Conservation (phyloP, 2,113 vertebrate genomes). For the Eublepharis macularius region DNA sequence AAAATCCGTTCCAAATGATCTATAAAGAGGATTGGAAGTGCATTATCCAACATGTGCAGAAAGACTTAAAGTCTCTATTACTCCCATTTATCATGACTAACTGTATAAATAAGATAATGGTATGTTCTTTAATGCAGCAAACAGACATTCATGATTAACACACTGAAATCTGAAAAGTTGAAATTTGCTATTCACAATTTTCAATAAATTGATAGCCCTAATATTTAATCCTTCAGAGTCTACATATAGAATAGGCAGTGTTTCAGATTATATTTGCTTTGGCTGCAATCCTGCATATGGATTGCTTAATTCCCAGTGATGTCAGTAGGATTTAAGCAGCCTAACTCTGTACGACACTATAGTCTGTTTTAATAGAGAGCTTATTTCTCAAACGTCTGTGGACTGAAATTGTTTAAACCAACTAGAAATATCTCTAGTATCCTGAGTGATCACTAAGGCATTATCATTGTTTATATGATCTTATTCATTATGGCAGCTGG, state of each 20-base stretch:
- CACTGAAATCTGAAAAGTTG: slow-evolving; percentile 28
- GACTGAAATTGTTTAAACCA: background rate
- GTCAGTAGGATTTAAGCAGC: slow-evolving; percentile 4
- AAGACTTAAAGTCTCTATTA: slow-evolving; percentile 11
- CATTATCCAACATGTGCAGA: too few relatives aligned
- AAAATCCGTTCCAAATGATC: too few relatives aligned
- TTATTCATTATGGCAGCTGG: background rate
- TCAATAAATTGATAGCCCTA: slow-evolving; percentile 19
- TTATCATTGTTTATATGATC: background rate
- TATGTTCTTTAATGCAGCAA: slow-evolving; percentile 19
- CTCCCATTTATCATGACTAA: slow-evolving; percentile 2
- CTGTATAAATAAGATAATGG: slow-evolving; percentile 10
- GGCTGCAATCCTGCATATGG: background rate
- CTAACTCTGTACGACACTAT: background rate
- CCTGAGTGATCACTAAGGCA: background rate
- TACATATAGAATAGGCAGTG: background rate
- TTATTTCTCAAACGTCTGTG: background rate
- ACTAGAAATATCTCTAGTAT: background rate
- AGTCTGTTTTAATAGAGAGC: background rate
- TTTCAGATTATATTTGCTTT: slow-evolving; percentile 21
- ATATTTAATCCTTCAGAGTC: slow-evolving; percentile 15
- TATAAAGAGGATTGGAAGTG: too few relatives aligned
- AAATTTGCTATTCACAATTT: slow-evolving; percentile 17
- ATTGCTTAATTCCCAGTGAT: slow-evolving; percentile 11
- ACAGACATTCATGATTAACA: slow-evolving; percentile 22